These are phyloP conservation scores for Macrotrachela quadricornifera DNA, from an alignment of 1,140 invertebrate species.

Conservation along the genomic window DNA sequence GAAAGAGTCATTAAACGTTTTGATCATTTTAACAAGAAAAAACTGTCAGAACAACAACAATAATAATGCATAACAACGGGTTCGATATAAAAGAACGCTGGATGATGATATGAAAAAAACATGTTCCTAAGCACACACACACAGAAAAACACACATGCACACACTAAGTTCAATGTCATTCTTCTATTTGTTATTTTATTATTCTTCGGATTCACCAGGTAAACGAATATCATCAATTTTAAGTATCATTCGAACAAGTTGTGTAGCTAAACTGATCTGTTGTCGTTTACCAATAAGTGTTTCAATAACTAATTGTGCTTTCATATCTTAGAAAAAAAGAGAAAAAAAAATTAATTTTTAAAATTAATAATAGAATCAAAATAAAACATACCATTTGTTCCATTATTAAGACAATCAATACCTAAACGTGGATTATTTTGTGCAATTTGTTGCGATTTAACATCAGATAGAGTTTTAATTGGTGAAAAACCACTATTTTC, in stretches of 20 bases:
- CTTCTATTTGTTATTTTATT: neutral
- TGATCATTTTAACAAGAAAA: too few species aligned
- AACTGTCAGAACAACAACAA: too few species aligned
- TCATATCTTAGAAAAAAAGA: slow-evolving; percentile 58
- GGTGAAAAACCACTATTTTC: slow-evolving; percentile 85
- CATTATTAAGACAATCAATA: slow-evolving; percentile 70
- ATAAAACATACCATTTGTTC: slow-evolving; percentile 42
- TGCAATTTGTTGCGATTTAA: slow-evolving; percentile 65
- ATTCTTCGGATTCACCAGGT: neutral
- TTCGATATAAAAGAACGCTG: too few species aligned
- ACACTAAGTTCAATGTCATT: too few species aligned
- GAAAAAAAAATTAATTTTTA: neutral
- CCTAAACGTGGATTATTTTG: slow-evolving; percentile 57
- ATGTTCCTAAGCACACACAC: too few species aligned
- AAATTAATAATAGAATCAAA: neutral
- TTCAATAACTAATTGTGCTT: slow-evolving; percentile 79
- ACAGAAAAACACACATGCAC: too few species aligned
- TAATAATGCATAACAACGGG: too few species aligned
- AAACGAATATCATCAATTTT: slow-evolving; percentile 93
- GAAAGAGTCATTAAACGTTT: too few species aligned
- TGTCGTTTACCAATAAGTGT: slow-evolving; percentile 89
- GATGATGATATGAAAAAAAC: too few species aligned
- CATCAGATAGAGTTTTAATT: slow-evolving; percentile 68
- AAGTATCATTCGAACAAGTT: slow-evolving; percentile 91
- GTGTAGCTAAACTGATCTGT: slow-evolving; percentile 78